Base-by-base conservation (phyloP, 2,797 vertebrate species). In the Xenentodon cancila region DNA sequence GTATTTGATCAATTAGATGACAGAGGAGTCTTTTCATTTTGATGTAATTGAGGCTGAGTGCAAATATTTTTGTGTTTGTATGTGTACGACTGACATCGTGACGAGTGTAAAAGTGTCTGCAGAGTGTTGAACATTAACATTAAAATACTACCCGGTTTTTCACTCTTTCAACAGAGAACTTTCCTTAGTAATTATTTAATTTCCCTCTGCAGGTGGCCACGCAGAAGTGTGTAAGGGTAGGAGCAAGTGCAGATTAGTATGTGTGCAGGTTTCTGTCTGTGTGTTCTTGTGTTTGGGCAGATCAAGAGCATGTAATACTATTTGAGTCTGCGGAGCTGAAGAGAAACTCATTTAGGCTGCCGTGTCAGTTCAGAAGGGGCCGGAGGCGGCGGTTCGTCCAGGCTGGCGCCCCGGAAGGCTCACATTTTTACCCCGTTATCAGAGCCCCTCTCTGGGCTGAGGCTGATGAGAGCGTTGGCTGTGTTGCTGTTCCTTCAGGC, bases 301-400 rank as follows among this genome's bases (percentile, higher is more conserved):
- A 25, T 46, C 45, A 59, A 52, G 69, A 42, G 59, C 6, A 42
- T 73, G 79, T 53, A 47, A 77, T 66, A 27, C 59, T n/a, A 59
- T 71, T 44, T 63, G 73, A 48, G 65, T 75, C 43, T 19, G 45
- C 68, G 44, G 65, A 81, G 71, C 83, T 81, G 66, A 76, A 70
- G 79, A 84, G 73, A 90, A 86, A 88, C 86, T 90, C 81, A 88
- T 88, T 88, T 89, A 71, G 59, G 75, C 77, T 71, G 62, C 68
- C 52, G 75, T 68, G 59, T 80, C 64, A 53, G 80, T 74, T 78
- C 68, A 65, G 72, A 82, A 30, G 81, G 57, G 75, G 80, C 87
- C 80, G 4, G n/a, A 65, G 81, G 88, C 83, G 3, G 68, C 51
- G 5, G 34, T 73, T 88, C 69, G 80, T 86, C 78, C 73, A 64